phyloP scores from a whole-genome alignment of 2,888 invertebrate genomes.

The Anthoptus insignis region DNA sequence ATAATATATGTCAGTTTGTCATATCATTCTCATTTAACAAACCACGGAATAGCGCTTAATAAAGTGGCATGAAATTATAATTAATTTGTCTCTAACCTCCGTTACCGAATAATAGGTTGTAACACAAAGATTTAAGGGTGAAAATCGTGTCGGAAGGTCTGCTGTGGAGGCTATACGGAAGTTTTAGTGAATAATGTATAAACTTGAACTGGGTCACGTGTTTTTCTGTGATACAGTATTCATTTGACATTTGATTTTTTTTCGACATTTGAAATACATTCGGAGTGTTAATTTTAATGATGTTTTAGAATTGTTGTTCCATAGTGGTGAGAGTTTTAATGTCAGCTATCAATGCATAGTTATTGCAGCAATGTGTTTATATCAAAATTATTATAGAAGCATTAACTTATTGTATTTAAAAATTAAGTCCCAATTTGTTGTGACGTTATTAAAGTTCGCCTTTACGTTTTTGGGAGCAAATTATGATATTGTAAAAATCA shows the following conservation, averaged over 20 bases:
- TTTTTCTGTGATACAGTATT: slow-evolving; percentile 22
- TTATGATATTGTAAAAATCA: too few relatives aligned
- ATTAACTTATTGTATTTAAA: too few relatives aligned
- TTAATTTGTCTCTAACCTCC: slow-evolving; percentile 10
- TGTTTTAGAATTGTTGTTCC: too few relatives aligned
- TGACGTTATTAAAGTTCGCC: too few relatives aligned
- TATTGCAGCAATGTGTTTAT: too few relatives aligned
- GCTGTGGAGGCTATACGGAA: slow-evolving; percentile 29
- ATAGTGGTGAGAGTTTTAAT: too few relatives aligned
- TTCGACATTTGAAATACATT: slow-evolving; percentile 2
- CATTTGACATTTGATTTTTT: slow-evolving; percentile 10
- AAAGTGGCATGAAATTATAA: slow-evolving; percentile 21
- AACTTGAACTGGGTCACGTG: slow-evolving; percentile 28
- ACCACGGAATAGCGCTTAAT: slow-evolving; percentile 18
- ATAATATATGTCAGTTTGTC: background rate
- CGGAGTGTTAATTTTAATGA: background rate
- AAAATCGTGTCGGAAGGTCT: slow-evolving; percentile 21
- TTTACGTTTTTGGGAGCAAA: too few relatives aligned
- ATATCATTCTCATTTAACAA: background rate
- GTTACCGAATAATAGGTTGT: slow-evolving; percentile 12
- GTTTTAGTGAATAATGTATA: slow-evolving; percentile 34
- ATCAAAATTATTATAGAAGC: too few relatives aligned
- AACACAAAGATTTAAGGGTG: slow-evolving; percentile 23
- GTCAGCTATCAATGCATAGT: too few relatives aligned
- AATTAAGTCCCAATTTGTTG: too few relatives aligned